These are phyloP conservation scores for Heliconius melpomene DNA, from an alignment of 1,140 invertebrate species.

Conservation along the genomic window DNA sequence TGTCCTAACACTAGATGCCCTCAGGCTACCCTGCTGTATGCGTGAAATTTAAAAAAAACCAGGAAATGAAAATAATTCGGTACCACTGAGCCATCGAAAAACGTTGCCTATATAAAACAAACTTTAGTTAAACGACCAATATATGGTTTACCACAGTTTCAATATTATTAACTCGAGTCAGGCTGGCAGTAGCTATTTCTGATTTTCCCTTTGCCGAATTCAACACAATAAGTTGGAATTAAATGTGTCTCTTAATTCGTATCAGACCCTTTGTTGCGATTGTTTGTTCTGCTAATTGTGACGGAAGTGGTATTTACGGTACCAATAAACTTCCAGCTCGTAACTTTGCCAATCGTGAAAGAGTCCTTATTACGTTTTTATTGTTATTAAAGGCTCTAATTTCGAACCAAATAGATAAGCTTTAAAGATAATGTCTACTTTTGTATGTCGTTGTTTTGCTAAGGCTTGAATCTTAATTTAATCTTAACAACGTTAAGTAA, in stretches of 20 bases:
- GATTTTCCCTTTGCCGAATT: slow-evolving; percentile 35
- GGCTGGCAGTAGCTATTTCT: slow-evolving; percentile 6
- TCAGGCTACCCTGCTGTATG: no score
- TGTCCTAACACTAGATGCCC: no score
- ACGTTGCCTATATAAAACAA: background rate
- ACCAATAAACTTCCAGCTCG: slow-evolving; percentile 49
- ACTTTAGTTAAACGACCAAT: background rate
- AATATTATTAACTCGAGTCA: slow-evolving; percentile 8
- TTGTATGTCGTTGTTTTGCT: background rate
- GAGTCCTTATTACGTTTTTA: slow-evolving; percentile 45
- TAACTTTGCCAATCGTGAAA: slow-evolving; percentile 48
- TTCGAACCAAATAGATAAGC: slow-evolving; percentile 29
- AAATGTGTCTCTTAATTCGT: slow-evolving; percentile 49
- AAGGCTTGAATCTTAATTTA: background rate
- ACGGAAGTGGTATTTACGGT: slow-evolving; percentile 50
- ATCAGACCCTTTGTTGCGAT: slow-evolving; percentile 47
- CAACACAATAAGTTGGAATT: slow-evolving; percentile 43
- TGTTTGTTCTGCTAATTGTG: slow-evolving; percentile 50
- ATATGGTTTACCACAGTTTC: slow-evolving; percentile 11
- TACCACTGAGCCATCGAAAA: no score
- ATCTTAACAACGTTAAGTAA: background rate
- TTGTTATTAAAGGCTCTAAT: slow-evolving; percentile 40
- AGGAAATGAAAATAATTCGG: no score
- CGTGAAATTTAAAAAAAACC: no score
- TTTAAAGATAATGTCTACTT: slow-evolving; percentile 1